Conservation (phyloP, 1,140 invertebrate genomes). For the Lasaia peninsularis region DNA sequence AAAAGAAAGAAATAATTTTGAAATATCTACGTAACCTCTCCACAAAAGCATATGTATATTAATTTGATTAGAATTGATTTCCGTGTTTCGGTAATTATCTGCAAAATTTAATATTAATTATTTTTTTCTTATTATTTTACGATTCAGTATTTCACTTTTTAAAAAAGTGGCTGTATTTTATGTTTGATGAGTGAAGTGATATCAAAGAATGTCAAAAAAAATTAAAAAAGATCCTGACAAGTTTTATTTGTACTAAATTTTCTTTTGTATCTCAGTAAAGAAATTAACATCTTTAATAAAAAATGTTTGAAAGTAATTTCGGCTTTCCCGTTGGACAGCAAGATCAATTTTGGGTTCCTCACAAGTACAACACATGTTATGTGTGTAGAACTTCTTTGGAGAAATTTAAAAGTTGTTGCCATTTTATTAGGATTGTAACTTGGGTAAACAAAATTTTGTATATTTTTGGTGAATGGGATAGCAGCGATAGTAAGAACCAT, state of each 20-base stretch:
- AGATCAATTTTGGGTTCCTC: constrained; percentile 30
- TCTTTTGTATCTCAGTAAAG: constrained; percentile 8
- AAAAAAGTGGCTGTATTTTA: neutral
- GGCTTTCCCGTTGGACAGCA: no score
- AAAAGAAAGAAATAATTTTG: no score
- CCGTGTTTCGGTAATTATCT: neutral
- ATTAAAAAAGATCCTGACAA: constrained; percentile 13
- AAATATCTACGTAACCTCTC: no score
- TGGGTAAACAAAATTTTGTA: neutral
- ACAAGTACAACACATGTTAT: constrained; percentile 27
- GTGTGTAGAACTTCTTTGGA: neutral
- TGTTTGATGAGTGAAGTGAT: constrained; percentile 13
- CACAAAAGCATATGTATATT: constrained; percentile 1
- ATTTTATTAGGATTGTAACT: neutral
- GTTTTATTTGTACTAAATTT: constrained; percentile 8
- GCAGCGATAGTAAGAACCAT: neutral
- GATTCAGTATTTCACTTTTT: neutral
- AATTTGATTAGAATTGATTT: constrained; percentile 7
- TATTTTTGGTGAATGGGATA: neutral
- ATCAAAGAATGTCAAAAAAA: constrained; percentile 12
- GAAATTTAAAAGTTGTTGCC: no score
- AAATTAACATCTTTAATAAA: constrained; percentile 7
- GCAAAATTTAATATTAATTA: constrained; percentile 12
- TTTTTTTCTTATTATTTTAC: constrained; percentile 7
- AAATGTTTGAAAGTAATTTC: no score